Evolutionary conservation across 2,888 invertebrate species (phyloP).

Genomic region (Microctonus brassicae): DNA sequence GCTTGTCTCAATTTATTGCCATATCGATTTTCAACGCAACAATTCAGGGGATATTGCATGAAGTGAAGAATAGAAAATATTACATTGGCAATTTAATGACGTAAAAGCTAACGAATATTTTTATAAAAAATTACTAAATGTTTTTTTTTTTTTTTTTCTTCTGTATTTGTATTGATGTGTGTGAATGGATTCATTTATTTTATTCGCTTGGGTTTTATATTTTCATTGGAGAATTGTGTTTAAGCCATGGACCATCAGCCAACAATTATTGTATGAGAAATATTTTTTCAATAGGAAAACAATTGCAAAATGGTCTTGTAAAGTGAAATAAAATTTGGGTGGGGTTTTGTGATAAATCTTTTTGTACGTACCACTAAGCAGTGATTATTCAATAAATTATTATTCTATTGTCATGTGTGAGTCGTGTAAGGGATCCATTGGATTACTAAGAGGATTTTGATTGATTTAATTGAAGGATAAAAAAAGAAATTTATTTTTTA

Average conservation of each 20-base stretch:
- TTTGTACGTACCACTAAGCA: neutral
- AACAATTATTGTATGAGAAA: neutral
- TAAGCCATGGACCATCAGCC: neutral
- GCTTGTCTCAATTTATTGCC: slow-evolving; percentile 6
- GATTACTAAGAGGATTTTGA: neutral
- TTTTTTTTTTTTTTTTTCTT: neutral
- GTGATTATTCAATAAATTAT: neutral
- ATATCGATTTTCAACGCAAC: slow-evolving; percentile 2
- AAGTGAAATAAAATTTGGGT: neutral
- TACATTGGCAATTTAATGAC: slow-evolving; percentile 3
- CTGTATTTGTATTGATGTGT: too few species aligned
- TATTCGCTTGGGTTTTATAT: neutral
- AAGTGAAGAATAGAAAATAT: neutral
- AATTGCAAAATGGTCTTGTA: neutral
- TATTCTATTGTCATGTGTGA: neutral
- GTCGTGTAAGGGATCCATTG: neutral
- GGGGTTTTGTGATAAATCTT: neutral
- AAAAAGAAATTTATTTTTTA: neutral
- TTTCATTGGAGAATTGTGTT: neutral
- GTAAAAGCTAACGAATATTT: slow-evolving; percentile 4
- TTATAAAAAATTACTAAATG: slow-evolving; percentile 9
- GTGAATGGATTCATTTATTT: neutral
- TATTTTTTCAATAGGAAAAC: neutral
- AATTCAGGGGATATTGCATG: too few species aligned
- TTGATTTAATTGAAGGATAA: neutral